phyloP scores from a whole-genome alignment of 2,888 invertebrate genomes.

The Tyria jacobaeae region DNA sequence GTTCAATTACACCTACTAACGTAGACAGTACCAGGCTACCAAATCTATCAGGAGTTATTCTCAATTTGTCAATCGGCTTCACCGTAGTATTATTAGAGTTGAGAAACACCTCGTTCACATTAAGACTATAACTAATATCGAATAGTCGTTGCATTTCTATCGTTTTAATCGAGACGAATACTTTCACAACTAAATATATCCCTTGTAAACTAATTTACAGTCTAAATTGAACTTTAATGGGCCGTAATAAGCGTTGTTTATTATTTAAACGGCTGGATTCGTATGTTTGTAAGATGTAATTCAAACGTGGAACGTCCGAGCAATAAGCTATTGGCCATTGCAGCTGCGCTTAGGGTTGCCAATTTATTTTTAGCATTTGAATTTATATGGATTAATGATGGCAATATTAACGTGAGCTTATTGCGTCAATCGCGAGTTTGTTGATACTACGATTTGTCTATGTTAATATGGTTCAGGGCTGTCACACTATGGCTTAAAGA shows the following conservation, averaged over 20 bases:
- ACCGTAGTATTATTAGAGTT: constrained; percentile 37
- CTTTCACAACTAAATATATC: constrained; percentile 21
- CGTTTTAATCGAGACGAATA: constrained; percentile 49
- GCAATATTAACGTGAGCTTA: constrained; percentile 68
- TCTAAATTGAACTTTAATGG: constrained; percentile 30
- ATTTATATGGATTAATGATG: constrained; percentile 76
- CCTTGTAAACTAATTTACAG: constrained; percentile 17
- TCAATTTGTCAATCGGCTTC: constrained; percentile 46
- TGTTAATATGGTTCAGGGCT: constrained; percentile 50
- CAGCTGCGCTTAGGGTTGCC: constrained; percentile 83
- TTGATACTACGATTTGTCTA: constrained; percentile 48
- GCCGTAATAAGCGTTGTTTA: constrained; percentile 13
- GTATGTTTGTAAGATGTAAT: constrained; percentile 64
- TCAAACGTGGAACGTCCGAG: constrained; percentile 72
- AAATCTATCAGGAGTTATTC: constrained; percentile 11
- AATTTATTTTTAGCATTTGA: constrained; percentile 78
- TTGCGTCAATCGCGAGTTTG: constrained; percentile 65
- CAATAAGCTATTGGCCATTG: constrained; percentile 78
- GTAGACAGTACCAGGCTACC: not conserved
- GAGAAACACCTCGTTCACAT: constrained; percentile 27
- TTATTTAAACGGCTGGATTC: constrained; percentile 36
- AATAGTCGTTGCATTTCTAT: constrained; percentile 48
- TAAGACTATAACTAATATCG: constrained; percentile 38
- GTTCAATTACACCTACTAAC: not conserved
- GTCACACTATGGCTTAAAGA: constrained; percentile 32